Evolutionary conservation across 2,113 vertebrate genomes (phyloP).

Genomic region (Hyla sarda): DNA sequence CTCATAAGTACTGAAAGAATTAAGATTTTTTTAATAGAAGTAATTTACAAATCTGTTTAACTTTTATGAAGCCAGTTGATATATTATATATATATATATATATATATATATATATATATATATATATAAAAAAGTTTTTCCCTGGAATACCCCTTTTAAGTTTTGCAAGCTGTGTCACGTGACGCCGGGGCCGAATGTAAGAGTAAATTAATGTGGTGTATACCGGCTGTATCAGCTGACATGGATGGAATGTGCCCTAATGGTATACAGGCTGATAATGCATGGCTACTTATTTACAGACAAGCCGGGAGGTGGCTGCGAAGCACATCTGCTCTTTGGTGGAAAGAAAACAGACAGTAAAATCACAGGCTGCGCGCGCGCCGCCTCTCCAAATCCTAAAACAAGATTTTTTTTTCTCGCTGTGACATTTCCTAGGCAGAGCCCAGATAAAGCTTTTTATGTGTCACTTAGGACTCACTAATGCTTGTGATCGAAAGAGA

Average conservation of each 20-base stretch:
- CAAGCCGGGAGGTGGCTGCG: background rate
- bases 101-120: no score
- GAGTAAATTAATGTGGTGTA: background rate
- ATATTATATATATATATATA: no score
- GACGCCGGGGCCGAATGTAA: background rate
- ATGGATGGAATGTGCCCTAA: background rate
- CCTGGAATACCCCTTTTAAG: no score
- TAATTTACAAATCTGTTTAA: no score
- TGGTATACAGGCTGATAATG: background rate
- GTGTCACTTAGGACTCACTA: background rate
- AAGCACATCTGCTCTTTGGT: background rate
- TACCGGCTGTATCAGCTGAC: background rate
- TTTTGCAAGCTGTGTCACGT: background rate
- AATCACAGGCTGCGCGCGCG: background rate
- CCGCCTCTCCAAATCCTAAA: background rate
- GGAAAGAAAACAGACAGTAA: background rate
- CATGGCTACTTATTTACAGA: slow-evolving; percentile 23
- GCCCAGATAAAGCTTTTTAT: background rate
- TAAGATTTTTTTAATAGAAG: no score
- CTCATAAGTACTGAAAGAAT: no score
- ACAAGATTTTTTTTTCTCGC: background rate
- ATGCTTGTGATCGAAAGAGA: background rate
- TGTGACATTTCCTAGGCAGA: background rate
- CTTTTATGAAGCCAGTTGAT: no score
- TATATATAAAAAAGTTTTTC: no score